Conservation (phyloP, 2,113 vertebrate genomes). For the Pimephales promelas region DNA sequence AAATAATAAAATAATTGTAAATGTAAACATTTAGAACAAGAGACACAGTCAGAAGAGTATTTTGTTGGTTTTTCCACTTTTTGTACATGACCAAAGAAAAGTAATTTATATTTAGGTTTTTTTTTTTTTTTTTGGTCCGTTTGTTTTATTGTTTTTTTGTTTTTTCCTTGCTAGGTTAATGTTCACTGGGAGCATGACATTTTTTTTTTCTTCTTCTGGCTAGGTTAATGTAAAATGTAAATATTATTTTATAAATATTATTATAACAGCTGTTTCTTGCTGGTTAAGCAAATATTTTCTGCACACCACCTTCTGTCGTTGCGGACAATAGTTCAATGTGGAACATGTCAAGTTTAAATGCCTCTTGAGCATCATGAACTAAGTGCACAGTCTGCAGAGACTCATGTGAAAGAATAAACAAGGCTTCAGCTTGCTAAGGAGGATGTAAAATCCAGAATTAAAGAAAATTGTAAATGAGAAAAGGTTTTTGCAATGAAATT, state of each 20-base stretch:
- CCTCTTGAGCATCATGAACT: background rate
- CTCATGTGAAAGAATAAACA: constrained; percentile 28
- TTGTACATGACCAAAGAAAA: background rate
- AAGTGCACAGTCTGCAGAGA: background rate
- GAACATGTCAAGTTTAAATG: constrained; percentile 13
- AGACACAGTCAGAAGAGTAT: background rate
- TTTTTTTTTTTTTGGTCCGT: too few relatives aligned
- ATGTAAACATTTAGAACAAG: background rate
- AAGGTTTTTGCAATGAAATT: background rate
- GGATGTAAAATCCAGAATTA: background rate
- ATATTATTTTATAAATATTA: background rate
- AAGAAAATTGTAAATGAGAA: constrained; percentile 4
- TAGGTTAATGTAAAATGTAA: background rate
- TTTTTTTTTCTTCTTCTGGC: background rate
- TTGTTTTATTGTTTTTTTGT: background rate
- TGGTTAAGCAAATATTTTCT: constrained; percentile 3
- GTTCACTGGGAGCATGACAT: background rate
- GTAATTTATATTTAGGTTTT: background rate
- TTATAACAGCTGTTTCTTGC: constrained; percentile 4
- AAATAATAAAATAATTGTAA: background rate
- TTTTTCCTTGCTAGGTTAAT: background rate
- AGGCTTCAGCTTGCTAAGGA: constrained; percentile 11
- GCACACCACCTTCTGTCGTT: background rate
- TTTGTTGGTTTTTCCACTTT: background rate
- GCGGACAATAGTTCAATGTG: background rate